Evolutionary conservation across 2,888 invertebrate genomes (phyloP), one percentile per base, ranked within the genome.

Genomic region (Masnerella sp.): DNA sequence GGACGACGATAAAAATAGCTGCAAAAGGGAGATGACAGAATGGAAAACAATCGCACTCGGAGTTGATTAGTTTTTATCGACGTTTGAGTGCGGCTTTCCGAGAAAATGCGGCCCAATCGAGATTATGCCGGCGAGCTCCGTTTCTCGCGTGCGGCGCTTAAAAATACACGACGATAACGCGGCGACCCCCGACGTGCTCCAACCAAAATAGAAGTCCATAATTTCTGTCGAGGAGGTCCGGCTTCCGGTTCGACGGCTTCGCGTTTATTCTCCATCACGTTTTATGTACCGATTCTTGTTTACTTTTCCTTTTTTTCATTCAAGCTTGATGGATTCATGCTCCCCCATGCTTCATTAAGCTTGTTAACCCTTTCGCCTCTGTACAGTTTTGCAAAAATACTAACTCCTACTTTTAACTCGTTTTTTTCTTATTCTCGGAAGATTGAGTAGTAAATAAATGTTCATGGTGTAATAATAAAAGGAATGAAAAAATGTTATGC

Each of bases 121-220:
- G 28, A 67, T 67, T 67, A 51, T 65, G 40, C 22, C 40, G 22
- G 22, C 12, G 49, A 49, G 56, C 42, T 47, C 43, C 42, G 17
- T 43, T 65, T 59, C 51, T 49, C 32, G 70, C 59, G 52, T 71
- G 58, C 49, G 32, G 38, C 25, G 47, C 54, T 72, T 72, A 65
- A 65, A 72, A 72, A 72, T 72, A 72, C 42, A 38, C 34, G 38
- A 42, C 72, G 65, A 72, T 72, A 72, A 72, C 65, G 54, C 36
- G 54, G 12, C 62, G 72, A 65, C 65, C 65, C 72, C 42, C 61
- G 51, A 59, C 64, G 42, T 45, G 30, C 45, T 49, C 45, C 51
- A 30, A 52, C 71, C 8, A 72, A 72, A 72, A 72, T 72, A 72
- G 72, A 72, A 65, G 65, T 72, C 54, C 59, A 61, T 72, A 65